These are phyloP conservation scores for Thereuonema tuberculata DNA, from an alignment of 1,140 invertebrate genomes.

Conservation along the genomic window DNA sequence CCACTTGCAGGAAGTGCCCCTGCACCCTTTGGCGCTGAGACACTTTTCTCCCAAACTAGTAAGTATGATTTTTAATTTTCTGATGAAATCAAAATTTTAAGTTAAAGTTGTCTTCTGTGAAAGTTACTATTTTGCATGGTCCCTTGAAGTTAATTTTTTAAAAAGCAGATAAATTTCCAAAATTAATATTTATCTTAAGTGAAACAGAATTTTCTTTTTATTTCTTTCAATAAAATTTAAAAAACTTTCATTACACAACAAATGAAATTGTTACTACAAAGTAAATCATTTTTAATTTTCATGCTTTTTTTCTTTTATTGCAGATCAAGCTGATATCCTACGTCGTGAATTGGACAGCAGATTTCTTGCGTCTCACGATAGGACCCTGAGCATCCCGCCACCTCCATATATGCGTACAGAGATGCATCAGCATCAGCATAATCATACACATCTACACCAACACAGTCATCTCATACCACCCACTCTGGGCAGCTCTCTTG, in stretches of 20 bases:
- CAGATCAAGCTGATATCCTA: slow-evolving; percentile 51
- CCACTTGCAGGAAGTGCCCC: slow-evolving; percentile 41
- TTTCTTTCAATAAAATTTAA: too few relatives aligned
- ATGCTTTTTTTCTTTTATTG: too few relatives aligned
- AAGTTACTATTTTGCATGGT: too few relatives aligned
- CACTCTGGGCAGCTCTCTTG: slow-evolving; percentile 22
- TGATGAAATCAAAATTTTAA: background rate
- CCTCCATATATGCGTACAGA: slow-evolving; percentile 59
- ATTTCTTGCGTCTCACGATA: slow-evolving; percentile 64
- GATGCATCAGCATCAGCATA: slow-evolving; percentile 82
- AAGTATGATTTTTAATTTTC: slow-evolving; percentile 15
- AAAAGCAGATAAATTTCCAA: too few relatives aligned
- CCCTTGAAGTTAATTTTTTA: too few relatives aligned
- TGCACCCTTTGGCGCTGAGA: slow-evolving; percentile 72
- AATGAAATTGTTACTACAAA: too few relatives aligned
- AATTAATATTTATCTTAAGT: too few relatives aligned
- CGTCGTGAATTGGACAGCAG: slow-evolving; percentile 79
- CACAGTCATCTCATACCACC: slow-evolving; percentile 49
- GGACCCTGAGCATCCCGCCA: slow-evolving; percentile 40
- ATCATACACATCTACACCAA: slow-evolving; percentile 76
- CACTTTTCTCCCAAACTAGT: slow-evolving; percentile 63
- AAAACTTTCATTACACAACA: too few relatives aligned
- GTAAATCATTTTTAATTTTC: too few relatives aligned
- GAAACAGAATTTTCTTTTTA: too few relatives aligned
- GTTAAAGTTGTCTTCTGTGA: background rate